Evolutionary conservation across 2,113 vertebrate species (phyloP).

Genomic region (Dolichallabes microphthalmus): DNA sequence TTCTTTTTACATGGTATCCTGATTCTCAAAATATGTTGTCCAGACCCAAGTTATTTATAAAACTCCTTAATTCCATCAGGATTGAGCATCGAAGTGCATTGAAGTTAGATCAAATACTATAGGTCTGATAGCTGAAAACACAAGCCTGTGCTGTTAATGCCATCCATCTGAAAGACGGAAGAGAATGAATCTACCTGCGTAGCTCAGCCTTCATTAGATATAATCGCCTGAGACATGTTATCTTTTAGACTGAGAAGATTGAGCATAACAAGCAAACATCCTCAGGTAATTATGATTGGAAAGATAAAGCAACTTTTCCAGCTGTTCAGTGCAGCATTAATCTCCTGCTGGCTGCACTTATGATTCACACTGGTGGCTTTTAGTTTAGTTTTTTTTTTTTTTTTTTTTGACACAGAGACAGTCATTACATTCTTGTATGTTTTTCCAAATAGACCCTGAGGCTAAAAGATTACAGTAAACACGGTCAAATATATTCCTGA

Average conservation of each 20-base stretch:
- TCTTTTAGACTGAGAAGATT: slow-evolving; percentile 37
- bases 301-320: slow-evolving; percentile 44
- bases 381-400: not conserved
- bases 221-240: slow-evolving; percentile 29
- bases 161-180: slow-evolving; percentile 3
- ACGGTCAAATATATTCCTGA: too few species aligned
- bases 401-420: not conserved
- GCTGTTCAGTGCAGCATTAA: slow-evolving; percentile 14
- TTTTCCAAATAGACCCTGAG: not conserved
- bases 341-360: slow-evolving; percentile 30
- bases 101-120: slow-evolving; percentile 1
- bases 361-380: slow-evolving; percentile 5
- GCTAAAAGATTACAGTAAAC: slow-evolving; percentile 7
- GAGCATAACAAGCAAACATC: slow-evolving; percentile 42
- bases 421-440: not conserved
- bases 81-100: too few species aligned
- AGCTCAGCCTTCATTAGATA: slow-evolving; percentile 39
- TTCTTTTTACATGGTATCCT: not conserved
- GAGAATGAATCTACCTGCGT: not conserved
- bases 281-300: slow-evolving; percentile 52
- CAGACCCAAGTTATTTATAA: too few species aligned
- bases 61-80: too few species aligned
- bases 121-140: slow-evolving; percentile 30
- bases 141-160: not conserved
- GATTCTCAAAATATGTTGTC: too few species aligned